These are phyloP conservation scores for Phyllostomus discolor DNA, from an alignment of 2,113 vertebrate genomes.

Conservation along the genomic window DNA sequence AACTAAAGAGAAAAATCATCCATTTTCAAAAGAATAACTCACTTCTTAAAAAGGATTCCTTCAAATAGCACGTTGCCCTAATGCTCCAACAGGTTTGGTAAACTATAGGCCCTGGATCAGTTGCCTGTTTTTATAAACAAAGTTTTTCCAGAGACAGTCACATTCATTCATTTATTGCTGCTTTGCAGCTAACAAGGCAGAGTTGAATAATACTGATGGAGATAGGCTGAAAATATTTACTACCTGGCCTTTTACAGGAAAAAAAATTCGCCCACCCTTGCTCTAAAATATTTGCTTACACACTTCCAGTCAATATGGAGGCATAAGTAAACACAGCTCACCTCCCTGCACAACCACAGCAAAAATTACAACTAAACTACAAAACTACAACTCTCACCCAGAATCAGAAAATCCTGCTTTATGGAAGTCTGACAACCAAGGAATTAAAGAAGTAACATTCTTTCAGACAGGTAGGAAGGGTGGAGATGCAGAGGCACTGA, in stretches of 20 bases:
- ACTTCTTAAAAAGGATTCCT: neutral
- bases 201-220: neutral
- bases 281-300: conserved; percentile 36
- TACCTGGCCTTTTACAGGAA: neutral
- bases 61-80: neutral
- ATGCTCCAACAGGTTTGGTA: neutral
- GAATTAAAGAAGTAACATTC: too few relatives aligned
- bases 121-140: neutral
- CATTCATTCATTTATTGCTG: neutral
- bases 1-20: neutral
- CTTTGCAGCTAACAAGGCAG: neutral
- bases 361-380: too few relatives aligned
- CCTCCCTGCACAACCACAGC: too few relatives aligned
- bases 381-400: too few relatives aligned
- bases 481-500: too few relatives aligned
- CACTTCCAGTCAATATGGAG: too few relatives aligned
- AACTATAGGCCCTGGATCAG: neutral
- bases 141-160: neutral
- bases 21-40: conserved; percentile 24
- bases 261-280: neutral
- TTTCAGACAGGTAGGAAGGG: too few relatives aligned
- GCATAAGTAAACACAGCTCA: too few relatives aligned
- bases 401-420: too few relatives aligned
- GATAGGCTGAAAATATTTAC: conserved; percentile 1
- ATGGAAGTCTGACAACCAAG: too few relatives aligned